Conservation (phyloP, 2,113 vertebrate species). For the Thamnophis sirtalis region DNA sequence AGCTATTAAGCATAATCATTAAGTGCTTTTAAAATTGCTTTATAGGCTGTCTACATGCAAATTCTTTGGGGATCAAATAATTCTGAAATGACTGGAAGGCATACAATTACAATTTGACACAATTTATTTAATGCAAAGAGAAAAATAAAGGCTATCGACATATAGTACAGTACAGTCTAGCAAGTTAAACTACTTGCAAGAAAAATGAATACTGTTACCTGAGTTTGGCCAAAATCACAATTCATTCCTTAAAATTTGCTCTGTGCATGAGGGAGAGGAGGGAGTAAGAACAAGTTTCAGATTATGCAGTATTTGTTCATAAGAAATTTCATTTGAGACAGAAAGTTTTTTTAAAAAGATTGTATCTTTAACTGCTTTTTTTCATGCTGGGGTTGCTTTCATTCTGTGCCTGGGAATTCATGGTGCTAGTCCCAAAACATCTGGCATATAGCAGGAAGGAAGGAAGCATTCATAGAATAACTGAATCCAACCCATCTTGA, state of each 20-base stretch:
- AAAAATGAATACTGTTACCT: background rate
- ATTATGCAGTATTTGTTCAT: constrained; percentile 38
- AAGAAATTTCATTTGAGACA: constrained; percentile 20
- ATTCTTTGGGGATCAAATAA: background rate
- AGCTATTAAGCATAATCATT: background rate
- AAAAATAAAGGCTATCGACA: background rate
- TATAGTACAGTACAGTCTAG: background rate
- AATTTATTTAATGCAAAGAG: background rate
- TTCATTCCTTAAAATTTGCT: background rate
- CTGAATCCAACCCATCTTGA: background rate
- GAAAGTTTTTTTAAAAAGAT: constrained; percentile 2
- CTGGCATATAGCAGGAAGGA: background rate
- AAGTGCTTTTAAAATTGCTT: background rate
- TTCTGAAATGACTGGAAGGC: background rate
- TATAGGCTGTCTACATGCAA: background rate
- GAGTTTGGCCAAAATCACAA: background rate
- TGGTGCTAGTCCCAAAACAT: background rate
- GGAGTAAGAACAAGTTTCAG: constrained; percentile 21
- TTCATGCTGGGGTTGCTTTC: background rate
- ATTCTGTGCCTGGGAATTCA: background rate
- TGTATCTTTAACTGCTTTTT: constrained; percentile 40
- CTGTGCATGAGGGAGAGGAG: background rate
- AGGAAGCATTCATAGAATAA: background rate
- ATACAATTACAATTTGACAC: background rate
- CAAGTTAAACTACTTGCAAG: background rate